phyloP scores from a whole-genome alignment of 2,888 invertebrate species.

The Mythimna albipuncta region DNA sequence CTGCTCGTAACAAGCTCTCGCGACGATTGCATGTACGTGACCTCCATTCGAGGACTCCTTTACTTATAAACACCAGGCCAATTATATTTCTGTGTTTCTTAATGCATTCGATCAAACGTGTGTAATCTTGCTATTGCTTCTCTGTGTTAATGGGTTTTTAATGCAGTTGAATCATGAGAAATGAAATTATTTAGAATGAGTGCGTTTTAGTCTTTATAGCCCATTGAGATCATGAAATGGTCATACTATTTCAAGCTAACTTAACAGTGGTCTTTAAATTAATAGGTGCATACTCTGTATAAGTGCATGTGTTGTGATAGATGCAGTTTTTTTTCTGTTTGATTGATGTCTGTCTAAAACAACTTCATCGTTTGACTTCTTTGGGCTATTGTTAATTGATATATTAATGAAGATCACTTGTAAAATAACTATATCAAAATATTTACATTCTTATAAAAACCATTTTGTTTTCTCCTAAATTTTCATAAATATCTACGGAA shows the following conservation, averaged over 20 bases:
- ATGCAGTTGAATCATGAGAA: neutral
- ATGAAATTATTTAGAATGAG: neutral
- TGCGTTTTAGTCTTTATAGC: neutral
- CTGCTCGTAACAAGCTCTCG: constrained; percentile 51
- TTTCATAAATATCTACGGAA: no score
- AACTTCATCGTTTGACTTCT: neutral
- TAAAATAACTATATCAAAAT: neutral
- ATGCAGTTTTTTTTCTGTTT: neutral
- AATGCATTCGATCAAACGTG: constrained; percentile 27
- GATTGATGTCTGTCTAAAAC: neutral
- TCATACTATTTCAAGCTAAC: neutral
- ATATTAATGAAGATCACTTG: neutral
- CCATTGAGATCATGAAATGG: neutral
- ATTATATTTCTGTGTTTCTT: constrained; percentile 50
- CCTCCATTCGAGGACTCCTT: constrained; percentile 54
- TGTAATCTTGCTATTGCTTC: constrained; percentile 1
- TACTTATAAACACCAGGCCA: constrained; percentile 46
- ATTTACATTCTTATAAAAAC: no score
- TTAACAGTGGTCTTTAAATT: neutral
- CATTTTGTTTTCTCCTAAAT: neutral
- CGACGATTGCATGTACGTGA: constrained; percentile 57
- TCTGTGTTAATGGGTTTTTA: neutral
- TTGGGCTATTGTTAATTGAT: neutral
- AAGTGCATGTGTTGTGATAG: neutral
- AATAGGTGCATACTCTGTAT: neutral